Conservation (phyloP, 2,797 vertebrate species). For the Clangula hyemalis region DNA sequence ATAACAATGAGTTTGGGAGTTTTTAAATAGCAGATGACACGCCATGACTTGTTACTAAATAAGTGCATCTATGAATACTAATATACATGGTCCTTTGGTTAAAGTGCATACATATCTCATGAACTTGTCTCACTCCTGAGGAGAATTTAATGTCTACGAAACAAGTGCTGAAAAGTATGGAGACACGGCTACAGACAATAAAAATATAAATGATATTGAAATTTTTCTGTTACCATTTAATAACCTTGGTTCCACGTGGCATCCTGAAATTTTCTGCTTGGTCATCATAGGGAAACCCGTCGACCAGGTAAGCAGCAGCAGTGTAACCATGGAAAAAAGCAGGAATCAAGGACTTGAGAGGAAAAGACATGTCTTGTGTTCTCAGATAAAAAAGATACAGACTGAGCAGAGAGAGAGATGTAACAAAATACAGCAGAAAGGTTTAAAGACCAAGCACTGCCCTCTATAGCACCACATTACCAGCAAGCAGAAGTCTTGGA, state of each 20-base stretch:
- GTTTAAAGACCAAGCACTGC: neutral
- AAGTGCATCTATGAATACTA: constrained; percentile 1
- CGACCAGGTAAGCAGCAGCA: neutral
- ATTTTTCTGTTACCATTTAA: neutral
- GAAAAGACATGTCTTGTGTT: neutral
- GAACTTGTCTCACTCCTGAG: constrained; percentile 5
- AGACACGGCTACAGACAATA: neutral
- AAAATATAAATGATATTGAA: constrained; percentile 12
- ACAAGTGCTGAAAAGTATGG: constrained; percentile 20
- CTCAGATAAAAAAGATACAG: neutral
- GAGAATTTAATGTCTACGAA: constrained; percentile 4
- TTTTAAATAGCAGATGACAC: constrained; percentile 16
- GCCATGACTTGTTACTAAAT: constrained; percentile 12
- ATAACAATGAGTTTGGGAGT: neutral
- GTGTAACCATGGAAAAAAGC: neutral
- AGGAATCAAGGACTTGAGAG: neutral
- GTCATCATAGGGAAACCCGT: neutral
- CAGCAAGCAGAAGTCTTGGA: neutral
- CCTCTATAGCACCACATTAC: neutral
- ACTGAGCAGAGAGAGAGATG: neutral
- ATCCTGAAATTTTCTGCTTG: neutral
- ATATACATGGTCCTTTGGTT: neutral
- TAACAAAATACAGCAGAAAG: neutral
- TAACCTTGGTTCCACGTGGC: neutral
- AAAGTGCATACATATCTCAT: neutral